Evolutionary conservation across 2,113 vertebrate genomes (phyloP), one percentile per base, ranked within the genome.

Genomic region (Hippocampus mohnikei): DNA sequence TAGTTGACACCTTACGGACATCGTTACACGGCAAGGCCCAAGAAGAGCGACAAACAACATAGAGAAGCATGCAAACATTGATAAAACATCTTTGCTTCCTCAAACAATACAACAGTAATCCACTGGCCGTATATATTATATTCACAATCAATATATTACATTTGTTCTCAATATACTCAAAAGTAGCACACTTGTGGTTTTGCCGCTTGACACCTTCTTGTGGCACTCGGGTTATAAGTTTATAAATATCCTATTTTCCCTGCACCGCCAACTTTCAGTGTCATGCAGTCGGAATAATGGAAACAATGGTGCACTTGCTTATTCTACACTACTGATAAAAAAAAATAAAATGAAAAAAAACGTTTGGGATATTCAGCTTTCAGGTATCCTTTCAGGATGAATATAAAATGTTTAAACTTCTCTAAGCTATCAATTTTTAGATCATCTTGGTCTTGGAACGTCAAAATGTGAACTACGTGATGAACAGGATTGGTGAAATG

Each of bases 71-170:
- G 90, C 88, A 82, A 60, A 88, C 76, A 82, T 76, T 81, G 58
- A 60, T 67, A 0, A 72, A 70, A 75, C 66, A 62, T 76, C 65
- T 78, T 73, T 74, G 66, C 70, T 75, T 74, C 77, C 74, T 81
- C 75, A 77, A 74, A 88, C 84, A 85, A 81, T 63, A 87, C 77
- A 77, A 84, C 76, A 78, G 79, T 72, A 86, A 88, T 73, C 78
- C 77, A 80, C 85, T 74, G 74, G 78, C 75, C 69, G 67, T 81
- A 84, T 86, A 89, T 86, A 85, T 87, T 88, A 90, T 88, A 88
- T 91, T 89, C 83, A 90, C 85, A 88, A 89, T 84, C 75, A 86
- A 91, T 91, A 91, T 91, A 91, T 91, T 91, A 91, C 88, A 90
- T 84, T 88, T 90, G 42, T 87, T 85, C 79, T 84, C 72, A 74